These are phyloP conservation scores for Prunella fulvescens DNA, from an alignment of 2,113 vertebrate genomes.

Conservation along the genomic window DNA sequence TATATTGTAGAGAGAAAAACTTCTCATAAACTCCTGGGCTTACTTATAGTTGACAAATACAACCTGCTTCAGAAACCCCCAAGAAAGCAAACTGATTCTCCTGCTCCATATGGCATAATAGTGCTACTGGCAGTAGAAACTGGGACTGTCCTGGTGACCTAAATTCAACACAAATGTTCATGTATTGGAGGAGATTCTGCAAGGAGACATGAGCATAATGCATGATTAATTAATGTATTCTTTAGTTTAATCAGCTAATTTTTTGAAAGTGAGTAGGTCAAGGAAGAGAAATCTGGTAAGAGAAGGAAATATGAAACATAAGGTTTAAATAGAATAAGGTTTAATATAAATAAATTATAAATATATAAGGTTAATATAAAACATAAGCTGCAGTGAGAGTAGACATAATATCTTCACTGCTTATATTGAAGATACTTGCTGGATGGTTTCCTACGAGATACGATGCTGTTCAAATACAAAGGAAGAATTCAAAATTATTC, in stretches of 20 bases:
- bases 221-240: background rate
- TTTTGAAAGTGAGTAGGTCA: background rate
- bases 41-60: background rate
- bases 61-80: background rate
- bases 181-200: background rate
- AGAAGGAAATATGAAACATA: background rate
- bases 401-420: background rate
- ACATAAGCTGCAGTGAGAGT: background rate
- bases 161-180: background rate
- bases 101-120: background rate
- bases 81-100: background rate
- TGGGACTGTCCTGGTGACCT: background rate
- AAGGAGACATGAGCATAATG: background rate
- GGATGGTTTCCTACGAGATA: background rate
- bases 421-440: background rate
- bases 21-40: background rate
- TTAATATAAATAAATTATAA: no score
- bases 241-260: background rate
- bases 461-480: fast-evolving
- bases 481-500: background rate
- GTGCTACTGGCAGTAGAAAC: background rate
- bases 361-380: background rate
- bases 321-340: no score
- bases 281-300: background rate
- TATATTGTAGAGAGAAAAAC: background rate